Conservation (phyloP, 2,797 vertebrate genomes). For the Scolopax rusticola region DNA sequence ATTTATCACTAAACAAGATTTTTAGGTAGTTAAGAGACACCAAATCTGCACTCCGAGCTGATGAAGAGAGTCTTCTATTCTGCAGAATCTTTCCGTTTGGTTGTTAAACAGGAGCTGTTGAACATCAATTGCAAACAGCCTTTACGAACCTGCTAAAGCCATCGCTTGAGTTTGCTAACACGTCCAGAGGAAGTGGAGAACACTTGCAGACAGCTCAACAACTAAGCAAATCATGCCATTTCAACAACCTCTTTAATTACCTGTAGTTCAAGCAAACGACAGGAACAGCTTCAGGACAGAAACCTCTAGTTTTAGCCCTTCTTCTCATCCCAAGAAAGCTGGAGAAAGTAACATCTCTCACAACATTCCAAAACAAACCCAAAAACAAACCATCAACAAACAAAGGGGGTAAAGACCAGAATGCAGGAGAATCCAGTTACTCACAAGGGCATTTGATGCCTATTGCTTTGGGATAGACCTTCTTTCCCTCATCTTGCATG, state of each 20-base stretch:
- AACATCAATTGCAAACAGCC: not conserved
- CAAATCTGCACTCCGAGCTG: not conserved
- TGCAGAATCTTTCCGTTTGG: not conserved
- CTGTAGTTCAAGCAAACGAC: not conserved
- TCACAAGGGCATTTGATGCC: accelerated
- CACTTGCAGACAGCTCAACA: not conserved
- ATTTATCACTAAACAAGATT: not conserved
- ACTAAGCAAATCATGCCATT: not conserved
- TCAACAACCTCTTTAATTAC: not conserved
- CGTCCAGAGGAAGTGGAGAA: not conserved
- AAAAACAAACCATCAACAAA: no score
- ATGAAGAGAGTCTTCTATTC: not conserved
- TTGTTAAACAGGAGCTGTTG: not conserved
- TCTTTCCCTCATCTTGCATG: not conserved
- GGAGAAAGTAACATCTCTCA: not conserved
- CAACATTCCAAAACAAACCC: not conserved
- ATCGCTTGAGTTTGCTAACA: not conserved
- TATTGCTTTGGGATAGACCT: not conserved
- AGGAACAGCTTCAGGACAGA: not conserved
- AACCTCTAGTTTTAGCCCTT: not conserved
- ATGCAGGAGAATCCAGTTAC: not conserved
- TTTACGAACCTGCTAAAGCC: not conserved
- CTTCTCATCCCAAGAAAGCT: not conserved
- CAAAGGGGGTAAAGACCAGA: not conserved
- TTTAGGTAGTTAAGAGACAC: not conserved